phyloP scores from a whole-genome alignment of 2,888 invertebrate species.

The Rhogogaster chlorosoma region DNA sequence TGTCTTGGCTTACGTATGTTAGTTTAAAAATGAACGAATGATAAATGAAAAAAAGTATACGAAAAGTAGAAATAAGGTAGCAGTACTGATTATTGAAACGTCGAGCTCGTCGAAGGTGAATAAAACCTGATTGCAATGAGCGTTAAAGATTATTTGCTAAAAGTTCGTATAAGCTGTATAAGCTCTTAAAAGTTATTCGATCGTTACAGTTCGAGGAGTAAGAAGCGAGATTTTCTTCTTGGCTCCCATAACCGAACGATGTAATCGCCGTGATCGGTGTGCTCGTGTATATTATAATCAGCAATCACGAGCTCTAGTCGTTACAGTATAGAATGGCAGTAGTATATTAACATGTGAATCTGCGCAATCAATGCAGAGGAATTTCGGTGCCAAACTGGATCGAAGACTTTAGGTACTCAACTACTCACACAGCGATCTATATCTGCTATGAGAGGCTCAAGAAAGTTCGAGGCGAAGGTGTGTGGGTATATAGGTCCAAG shows the following conservation, averaged over 20 bases:
- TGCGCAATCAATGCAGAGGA: conserved; percentile 31
- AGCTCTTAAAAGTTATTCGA: not conserved
- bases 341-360: conserved; percentile 34
- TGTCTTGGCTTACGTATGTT: conserved; percentile 12
- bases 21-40: not conserved
- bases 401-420: too few relatives aligned
- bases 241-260: not conserved
- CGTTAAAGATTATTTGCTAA: conserved; percentile 13
- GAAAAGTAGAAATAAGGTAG: not conserved
- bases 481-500: conserved; percentile 33
- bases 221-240: not conserved
- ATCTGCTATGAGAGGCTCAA: not conserved
- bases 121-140: conserved; percentile 10
- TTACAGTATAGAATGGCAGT: not conserved
- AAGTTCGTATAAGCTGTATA: conserved; percentile 6
- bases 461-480: conserved; percentile 27
- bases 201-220: not conserved
- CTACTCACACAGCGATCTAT: not conserved
- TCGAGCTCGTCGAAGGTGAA: not conserved
- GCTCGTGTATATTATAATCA: conserved; percentile 4
- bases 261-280: not conserved
- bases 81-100: not conserved
- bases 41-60: not conserved
- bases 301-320: not conserved
- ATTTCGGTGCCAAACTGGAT: conserved; percentile 19